Base-by-base conservation (phyloP, 2,797 vertebrate genomes). In the Chelonia mydas region DNA sequence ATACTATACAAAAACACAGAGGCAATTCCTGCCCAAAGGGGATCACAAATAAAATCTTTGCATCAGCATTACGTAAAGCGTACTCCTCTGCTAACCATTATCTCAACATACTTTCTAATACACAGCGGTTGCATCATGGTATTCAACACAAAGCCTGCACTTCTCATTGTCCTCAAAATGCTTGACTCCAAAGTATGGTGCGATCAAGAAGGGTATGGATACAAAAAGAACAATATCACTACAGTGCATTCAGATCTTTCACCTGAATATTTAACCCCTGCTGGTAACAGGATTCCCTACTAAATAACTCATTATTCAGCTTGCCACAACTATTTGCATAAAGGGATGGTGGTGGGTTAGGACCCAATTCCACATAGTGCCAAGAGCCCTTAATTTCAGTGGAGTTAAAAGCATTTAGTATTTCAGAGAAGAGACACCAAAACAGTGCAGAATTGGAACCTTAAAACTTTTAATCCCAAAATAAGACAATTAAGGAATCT, bases 401-500 rank as follows among this genome's bases (percentile, higher is more conserved):
- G 68, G n/a, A 37, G 33, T 9, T 68, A 72, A 41, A 21, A 72
- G 37, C 68, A 72, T 23, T 72, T 72, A 72, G 3, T 27, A 37
- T 23, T 93, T 83, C 0, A 0, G 55, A 79, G 53, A 49, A 1
- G 4, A 95, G 16, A 11, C 49, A 27, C 54, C 84, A 87, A 65
- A 87, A 94, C 87, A 95, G 92, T 83, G 87, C 25, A 28, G 41
- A 81, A 77, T 81, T 90, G 79, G 96, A 83, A 74, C 50, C 25
- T 91, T 74, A 7, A 15, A 15, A 10, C 28, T 77, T 84, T 96
- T 97, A 96, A 94, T 96, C 92, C 87, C 94, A 59, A 93, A 96
- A 97, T 94, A 97, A 95, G 55, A 90, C 88, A 93, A 93, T 47
- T 83, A 96, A 93, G 90, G 92, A 90, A 41, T 86, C 31, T 49